A percentile compares a stretch with the other conserved stretches of the same genome.
Evolutionary conservation across 2,797 vertebrate species (phyloP).

Genomic region (Microctenopoma lineatum): DNA sequence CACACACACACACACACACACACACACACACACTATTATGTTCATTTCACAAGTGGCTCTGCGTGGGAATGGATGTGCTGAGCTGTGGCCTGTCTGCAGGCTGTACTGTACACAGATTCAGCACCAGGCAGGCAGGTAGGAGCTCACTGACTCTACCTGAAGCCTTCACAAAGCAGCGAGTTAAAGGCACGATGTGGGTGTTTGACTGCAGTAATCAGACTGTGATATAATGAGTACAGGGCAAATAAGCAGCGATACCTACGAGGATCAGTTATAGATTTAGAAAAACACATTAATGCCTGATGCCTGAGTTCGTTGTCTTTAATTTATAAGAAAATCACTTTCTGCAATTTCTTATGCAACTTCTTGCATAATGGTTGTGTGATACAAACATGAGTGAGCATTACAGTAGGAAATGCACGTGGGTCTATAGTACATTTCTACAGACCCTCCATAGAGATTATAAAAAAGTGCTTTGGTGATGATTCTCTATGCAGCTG

Average conservation of each 20-base stretch:
- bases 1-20: slow-evolving; percentile 12
- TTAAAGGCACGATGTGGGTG: slow-evolving; percentile 50
- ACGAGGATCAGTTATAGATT: slow-evolving; percentile 26
- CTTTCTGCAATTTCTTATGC: neutral
- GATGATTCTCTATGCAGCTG: no score
- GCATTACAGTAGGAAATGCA: no score
- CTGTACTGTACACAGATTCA: slow-evolving; percentile 38
- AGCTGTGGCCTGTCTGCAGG: slow-evolving; percentile 64
- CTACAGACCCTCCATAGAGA: no score
- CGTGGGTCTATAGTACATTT: no score
- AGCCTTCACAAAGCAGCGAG: slow-evolving; percentile 41
- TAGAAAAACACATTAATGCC: slow-evolving; percentile 8
- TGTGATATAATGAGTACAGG: slow-evolving; percentile 31
- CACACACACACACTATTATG: slow-evolving; percentile 25
- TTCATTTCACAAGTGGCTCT: slow-evolving; percentile 64
- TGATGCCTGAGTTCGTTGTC: neutral
- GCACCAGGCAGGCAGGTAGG: slow-evolving; percentile 52
- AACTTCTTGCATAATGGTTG: neutral
- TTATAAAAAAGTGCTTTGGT: no score
- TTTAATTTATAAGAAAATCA: no score
- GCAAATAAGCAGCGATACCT: slow-evolving; percentile 17
- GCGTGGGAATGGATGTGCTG: slow-evolving; percentile 67
- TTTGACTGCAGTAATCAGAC: slow-evolving; percentile 40
- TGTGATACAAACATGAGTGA: no score
- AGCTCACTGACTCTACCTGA: slow-evolving; percentile 56